A percentile compares a stretch with the other conserved stretches of the same genome.
Evolutionary conservation across 2,113 vertebrate genomes (phyloP).

Genomic region (Cynopterus brachyotis): DNA sequence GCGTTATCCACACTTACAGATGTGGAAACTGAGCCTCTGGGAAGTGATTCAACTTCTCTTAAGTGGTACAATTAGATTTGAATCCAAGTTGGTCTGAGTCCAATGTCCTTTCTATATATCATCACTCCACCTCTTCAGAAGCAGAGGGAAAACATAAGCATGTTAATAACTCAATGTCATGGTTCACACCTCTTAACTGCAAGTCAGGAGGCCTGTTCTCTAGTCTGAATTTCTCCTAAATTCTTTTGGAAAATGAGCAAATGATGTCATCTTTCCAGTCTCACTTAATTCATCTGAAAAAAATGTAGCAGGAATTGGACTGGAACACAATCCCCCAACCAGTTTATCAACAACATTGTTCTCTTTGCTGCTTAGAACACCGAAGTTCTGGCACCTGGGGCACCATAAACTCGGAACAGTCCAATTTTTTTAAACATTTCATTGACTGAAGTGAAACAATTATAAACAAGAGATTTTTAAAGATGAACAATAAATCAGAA

Average conservation of each 20-base stretch:
- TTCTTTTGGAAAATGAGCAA: conserved; percentile 8
- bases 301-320: neutral
- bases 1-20: neutral
- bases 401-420: neutral
- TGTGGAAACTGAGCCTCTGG: neutral
- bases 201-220: neutral
- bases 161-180: neutral
- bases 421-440: neutral
- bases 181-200: neutral
- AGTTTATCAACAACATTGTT: neutral
- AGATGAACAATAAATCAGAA: neutral
- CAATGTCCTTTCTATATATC: neutral
- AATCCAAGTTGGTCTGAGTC: neutral
- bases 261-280: neutral
- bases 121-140: neutral
- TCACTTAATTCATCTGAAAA: neutral
- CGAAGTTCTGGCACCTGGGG: neutral
- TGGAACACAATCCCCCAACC: neutral
- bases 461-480: neutral
- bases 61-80: neutral
- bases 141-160: neutral
- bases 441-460: neutral
- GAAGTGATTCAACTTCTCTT: neutral
- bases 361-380: neutral
- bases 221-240: neutral